Base-by-base conservation (phyloP, 2,888 invertebrate species). In the Drosophila flavopinicola region DNA sequence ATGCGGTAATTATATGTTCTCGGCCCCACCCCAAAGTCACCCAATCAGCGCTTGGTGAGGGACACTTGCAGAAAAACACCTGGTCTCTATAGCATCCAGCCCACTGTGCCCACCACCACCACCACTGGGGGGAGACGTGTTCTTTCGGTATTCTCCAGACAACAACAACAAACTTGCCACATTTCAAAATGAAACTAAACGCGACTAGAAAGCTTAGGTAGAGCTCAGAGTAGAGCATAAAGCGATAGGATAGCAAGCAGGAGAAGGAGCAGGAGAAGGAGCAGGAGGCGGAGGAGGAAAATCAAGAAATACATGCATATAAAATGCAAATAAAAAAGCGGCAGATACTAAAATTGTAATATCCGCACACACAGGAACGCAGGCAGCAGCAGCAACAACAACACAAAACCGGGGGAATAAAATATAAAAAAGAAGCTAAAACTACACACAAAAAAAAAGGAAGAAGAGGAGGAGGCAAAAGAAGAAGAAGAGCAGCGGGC, bases 291-390 rank as follows among this genome's bases (percentile, higher is more conserved):
- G 11, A 38, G 6, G 27, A 42, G 17, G 27, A 63, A 57, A 59
- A 59, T 58, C 66, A 66, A 58, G 65, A 69, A 61, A 70, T 66
- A 83, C 79, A 83, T 79, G 73, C 85, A 83, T 79, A 79, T 78
- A 85, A 85, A 85, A 85, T 83, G 77, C 83, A 83, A 83, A 85
- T 77, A 82, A 83, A 85, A 82, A 71, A 75, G 69, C 75, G 70
- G 56, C 78, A 83, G 79, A 83, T 83, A 83, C 83, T 83, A 83
- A 85, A 83, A 83, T 83, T 85, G 85, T 83, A 83, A 83, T 83
- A 85, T 85, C 82, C 85, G 82, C 76, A 76, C 76, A 76, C 76
- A 82, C 56, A 68, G 78, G 69, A 84, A 82, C 79, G 69, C 66
- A 66, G 65, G 24, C 65, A 60, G 39, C 66, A 54, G 44, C 7